Evolutionary conservation across 2,797 vertebrate genomes (phyloP).

Genomic region (Periparus ater): DNA sequence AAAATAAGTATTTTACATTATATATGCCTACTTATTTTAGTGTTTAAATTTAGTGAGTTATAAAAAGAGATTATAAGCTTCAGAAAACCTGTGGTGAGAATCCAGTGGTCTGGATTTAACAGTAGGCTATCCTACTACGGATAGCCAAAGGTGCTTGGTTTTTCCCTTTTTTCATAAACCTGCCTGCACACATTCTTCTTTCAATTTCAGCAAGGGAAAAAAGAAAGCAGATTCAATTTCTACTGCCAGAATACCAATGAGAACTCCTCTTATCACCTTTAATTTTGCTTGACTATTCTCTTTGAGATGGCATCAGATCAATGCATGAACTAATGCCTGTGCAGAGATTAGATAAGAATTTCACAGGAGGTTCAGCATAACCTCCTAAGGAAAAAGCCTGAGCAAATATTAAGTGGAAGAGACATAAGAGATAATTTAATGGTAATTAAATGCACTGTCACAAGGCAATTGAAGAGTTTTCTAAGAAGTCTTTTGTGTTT

Average conservation of each 20-base stretch:
- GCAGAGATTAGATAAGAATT: slow-evolving; percentile 7
- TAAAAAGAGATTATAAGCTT: background rate
- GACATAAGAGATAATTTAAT: slow-evolving; percentile 33
- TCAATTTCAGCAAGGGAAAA: background rate
- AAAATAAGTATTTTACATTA: background rate
- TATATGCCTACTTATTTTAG: background rate
- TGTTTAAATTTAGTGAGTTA: background rate
- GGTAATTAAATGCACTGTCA: slow-evolving; percentile 33
- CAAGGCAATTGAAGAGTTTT: background rate
- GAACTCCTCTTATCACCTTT: slow-evolving; percentile 6
- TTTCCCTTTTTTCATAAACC: background rate
- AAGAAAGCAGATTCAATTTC: background rate
- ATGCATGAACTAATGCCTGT: background rate
- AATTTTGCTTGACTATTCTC: slow-evolving; percentile 6
- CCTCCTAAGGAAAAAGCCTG: background rate
- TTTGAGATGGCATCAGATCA: slow-evolving; percentile 29
- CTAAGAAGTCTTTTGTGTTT: slow-evolving; percentile 41
- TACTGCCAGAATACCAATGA: slow-evolving; percentile 8
- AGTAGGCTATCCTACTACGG: background rate
- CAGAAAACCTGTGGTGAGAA: background rate
- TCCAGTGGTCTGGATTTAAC: background rate
- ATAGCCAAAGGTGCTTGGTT: background rate
- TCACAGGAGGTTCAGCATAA: background rate
- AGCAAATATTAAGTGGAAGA: slow-evolving; percentile 31
- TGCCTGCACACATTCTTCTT: background rate